Evolutionary conservation across 1,140 invertebrate species (phyloP).

Genomic region (Limonius californicus): DNA sequence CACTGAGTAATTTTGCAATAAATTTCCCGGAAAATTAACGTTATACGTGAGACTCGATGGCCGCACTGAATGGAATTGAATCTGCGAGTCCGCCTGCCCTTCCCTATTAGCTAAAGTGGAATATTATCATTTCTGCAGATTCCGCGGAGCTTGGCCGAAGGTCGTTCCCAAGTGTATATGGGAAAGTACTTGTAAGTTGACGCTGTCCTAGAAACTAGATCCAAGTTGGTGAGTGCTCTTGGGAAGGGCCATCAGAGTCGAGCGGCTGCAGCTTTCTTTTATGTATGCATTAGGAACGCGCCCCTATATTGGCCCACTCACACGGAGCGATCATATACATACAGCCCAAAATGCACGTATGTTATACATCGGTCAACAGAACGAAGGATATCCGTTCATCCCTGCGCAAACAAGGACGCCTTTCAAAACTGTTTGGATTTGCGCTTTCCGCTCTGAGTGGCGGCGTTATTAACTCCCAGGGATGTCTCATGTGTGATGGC

Average conservation of each 20-base stretch:
- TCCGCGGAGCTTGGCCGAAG: not conserved
- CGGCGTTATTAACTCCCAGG: too few species aligned
- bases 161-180: not conserved
- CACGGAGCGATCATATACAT: too few species aligned
- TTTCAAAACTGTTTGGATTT: not conserved
- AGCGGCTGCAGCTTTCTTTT: not conserved
- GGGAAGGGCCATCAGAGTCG: not conserved
- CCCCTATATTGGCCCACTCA: too few species aligned
- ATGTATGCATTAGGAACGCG: not conserved
- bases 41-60: too few species aligned
- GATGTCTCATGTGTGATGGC: too few species aligned
- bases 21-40: too few species aligned
- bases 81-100: not conserved
- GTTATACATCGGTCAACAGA: not conserved
- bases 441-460: too few species aligned
- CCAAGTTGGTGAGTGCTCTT: not conserved
- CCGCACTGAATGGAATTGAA: too few species aligned
- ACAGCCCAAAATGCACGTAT: not conserved
- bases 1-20: too few species aligned
- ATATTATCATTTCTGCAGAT: not conserved
- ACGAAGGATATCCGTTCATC: not conserved
- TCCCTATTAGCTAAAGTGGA: not conserved
- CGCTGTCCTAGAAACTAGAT: slow-evolving; percentile 1
- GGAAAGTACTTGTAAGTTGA: slow-evolving; percentile 1
- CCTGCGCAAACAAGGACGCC: not conserved